These are phyloP conservation scores for Oplegnathus fasciatus DNA, from an alignment of 2,113 vertebrate genomes.

Conservation along the genomic window DNA sequence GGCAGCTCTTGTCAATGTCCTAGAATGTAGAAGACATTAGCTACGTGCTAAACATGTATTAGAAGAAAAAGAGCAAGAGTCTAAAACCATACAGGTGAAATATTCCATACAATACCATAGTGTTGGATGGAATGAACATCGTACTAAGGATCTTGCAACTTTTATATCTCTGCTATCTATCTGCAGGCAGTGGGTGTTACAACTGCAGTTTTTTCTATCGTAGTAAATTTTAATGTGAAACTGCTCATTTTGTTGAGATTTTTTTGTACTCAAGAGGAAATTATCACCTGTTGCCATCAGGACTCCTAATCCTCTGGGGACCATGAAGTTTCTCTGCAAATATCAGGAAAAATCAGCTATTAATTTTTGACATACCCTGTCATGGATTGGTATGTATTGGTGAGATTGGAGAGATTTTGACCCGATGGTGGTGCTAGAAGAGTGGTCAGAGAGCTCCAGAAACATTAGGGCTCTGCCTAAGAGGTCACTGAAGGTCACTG, in stretches of 20 bases:
- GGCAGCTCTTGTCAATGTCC: neutral
- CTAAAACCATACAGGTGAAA: neutral
- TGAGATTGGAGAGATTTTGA: neutral
- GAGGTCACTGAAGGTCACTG: no score
- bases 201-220: neutral
- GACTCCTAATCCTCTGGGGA: neutral
- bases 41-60: neutral
- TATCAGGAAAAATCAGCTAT: neutral
- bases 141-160: neutral
- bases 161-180: no score
- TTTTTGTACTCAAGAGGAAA: neutral
- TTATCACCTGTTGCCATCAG: neutral
- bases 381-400: neutral
- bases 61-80: neutral
- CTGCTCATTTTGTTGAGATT: neutral
- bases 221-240: neutral
- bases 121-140: neutral
- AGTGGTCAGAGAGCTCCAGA: neutral
- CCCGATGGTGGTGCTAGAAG: neutral
- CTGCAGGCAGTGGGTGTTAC: neutral
- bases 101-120: neutral
- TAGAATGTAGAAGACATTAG: neutral
- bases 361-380: neutral
- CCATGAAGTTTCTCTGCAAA: neutral
- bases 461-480: neutral